Conservation (phyloP, 2,797 vertebrate species). For the Chloroceryle amazona region DNA sequence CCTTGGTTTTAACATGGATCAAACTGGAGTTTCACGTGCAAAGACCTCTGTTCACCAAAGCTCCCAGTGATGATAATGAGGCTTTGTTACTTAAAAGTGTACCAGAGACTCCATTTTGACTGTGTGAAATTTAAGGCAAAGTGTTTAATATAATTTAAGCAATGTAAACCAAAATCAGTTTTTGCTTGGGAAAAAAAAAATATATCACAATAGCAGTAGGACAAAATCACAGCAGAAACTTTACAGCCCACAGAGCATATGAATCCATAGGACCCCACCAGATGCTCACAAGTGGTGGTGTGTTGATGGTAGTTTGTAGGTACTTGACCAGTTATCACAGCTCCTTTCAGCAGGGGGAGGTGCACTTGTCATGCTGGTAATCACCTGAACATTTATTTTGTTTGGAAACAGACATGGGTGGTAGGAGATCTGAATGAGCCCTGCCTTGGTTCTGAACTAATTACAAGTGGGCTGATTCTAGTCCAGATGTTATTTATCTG, state of each 20-base stretch:
- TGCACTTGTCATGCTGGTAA: background rate
- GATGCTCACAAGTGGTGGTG: fast-evolving
- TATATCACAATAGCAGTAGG: background rate
- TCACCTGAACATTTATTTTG: background rate
- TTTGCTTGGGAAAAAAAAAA: background rate
- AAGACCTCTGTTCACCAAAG: background rate
- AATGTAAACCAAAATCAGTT: background rate
- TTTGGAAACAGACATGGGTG: background rate
- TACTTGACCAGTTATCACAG: background rate
- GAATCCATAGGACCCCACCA: background rate
- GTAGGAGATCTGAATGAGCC: background rate
- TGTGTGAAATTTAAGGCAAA: background rate
- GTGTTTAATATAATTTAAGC: background rate
- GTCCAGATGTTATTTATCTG: background rate
- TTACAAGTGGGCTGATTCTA: background rate
- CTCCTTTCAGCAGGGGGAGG: background rate
- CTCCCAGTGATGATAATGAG: background rate
- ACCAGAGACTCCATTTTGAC: background rate
- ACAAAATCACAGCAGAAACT: background rate
- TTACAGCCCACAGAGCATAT: fast-evolving
- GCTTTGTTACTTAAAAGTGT: background rate
- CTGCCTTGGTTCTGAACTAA: background rate
- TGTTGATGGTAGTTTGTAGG: background rate
- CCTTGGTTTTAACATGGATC: background rate
- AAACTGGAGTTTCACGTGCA: background rate